phyloP scores from a whole-genome alignment of 2,888 invertebrate species.

The Entomobrya multifasciata region DNA sequence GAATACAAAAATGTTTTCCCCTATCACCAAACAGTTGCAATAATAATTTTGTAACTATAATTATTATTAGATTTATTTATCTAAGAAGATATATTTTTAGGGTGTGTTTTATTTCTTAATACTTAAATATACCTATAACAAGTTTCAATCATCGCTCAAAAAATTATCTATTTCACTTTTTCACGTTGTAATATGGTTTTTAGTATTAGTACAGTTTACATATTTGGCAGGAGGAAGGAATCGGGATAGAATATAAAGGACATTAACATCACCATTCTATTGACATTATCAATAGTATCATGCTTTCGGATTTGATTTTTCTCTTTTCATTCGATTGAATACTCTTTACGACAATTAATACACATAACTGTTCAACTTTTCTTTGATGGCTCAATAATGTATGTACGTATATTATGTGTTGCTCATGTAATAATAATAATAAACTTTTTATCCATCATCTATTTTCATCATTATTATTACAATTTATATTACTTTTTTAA shows the following conservation, averaged over 20 bases:
- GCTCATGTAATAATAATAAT: too few species aligned
- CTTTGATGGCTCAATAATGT: background rate
- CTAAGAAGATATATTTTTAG: background rate
- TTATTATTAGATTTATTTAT: background rate
- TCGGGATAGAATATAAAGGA: conserved; percentile 39
- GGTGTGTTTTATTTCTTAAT: background rate
- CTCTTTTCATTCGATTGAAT: background rate
- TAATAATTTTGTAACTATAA: background rate
- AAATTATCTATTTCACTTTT: too few species aligned
- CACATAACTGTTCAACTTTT: background rate
- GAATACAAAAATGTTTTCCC: background rate
- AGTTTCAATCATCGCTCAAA: conserved; percentile 21
- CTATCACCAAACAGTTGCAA: background rate
- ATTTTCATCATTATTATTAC: too few species aligned
- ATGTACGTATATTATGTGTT: conserved; percentile 2
- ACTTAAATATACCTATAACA: background rate
- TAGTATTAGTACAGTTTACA: background rate
- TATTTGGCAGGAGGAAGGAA: conserved; percentile 64
- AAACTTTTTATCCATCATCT: too few species aligned
- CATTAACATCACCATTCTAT: background rate
- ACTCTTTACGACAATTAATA: background rate
- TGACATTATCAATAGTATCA: background rate
- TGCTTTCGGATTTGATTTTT: background rate
- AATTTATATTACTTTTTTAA: conserved; percentile 3
- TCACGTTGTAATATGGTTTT: background rate